Evolutionary conservation across 2,113 vertebrate genomes (phyloP), one percentile per base, ranked within the genome.

Genomic region (Carassius auratus): DNA sequence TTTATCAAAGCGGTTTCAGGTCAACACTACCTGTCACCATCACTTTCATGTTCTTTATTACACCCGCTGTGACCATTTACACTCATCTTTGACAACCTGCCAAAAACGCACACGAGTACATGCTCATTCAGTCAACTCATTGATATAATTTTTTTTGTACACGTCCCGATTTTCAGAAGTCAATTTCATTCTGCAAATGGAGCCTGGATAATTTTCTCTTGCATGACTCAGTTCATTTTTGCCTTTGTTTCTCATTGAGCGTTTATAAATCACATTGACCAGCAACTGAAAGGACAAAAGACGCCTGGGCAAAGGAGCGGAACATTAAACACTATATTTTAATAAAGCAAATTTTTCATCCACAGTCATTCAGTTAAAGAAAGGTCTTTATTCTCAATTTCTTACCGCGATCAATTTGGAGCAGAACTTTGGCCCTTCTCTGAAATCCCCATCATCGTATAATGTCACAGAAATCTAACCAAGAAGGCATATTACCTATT

Each of bases 401-500:
- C 38, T 50, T n/a, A 48, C 2, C 21, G 21, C 48, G 85, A 88
- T 88, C 85, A 88, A 86, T 86, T 76, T 81, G 38, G 50, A 69
- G 21, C 57, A 80, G 71, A 86, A 81, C 77, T 86, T 81, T 86
- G 81, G 36, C 81, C 76, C 68, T 17, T 69, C 71, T 71, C 55
- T 71, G 61, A 86, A 57, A 86, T 80, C 85, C 86, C 62, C 85
- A 86, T 88, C 85, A 86, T 84, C 61, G 78, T 84, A 81, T 88
- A 88, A 86, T 84, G 76, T 73, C 83, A 84, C 69, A 81, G 81
- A 86, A 52, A 61, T 85, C 69, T 88, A 74, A 88, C 83, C 82
- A 69, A 79, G 88, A 66, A 81, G 84, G 86, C 84, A 84, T 85
- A 85, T 83, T 87, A 84, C 79, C 38, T 89, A 89, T 89, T 85